phyloP scores from a whole-genome alignment of 2,888 invertebrate genomes.

The Unio delphinus region DNA sequence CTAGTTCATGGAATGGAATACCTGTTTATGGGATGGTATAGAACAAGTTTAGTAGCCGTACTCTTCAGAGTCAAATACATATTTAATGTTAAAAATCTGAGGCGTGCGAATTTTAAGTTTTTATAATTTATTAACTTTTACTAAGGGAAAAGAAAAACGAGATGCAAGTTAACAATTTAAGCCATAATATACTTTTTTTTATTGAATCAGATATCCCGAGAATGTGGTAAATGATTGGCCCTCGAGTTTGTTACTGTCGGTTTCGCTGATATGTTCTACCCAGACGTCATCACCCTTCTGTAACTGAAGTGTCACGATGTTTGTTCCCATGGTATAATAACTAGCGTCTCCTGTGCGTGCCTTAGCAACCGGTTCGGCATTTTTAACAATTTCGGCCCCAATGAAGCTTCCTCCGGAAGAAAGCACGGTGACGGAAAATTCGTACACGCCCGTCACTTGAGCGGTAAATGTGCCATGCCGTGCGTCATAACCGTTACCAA shows the following conservation, averaged over 20 bases:
- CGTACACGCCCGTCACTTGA: conserved; percentile 26
- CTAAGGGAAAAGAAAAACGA: no score
- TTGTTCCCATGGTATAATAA: conserved; percentile 37
- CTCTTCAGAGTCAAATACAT: no score
- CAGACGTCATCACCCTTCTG: conserved; percentile 29
- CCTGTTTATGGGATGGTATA: no score
- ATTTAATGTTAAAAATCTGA: no score
- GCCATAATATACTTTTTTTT: no score
- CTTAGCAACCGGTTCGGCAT: conserved; percentile 15
- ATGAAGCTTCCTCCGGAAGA: conserved; percentile 12
- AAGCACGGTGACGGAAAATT: conserved; percentile 24
- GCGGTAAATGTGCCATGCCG: conserved; percentile 32
- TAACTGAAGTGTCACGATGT: conserved; percentile 21
- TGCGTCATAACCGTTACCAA: conserved; percentile 26
- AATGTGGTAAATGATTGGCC: conserved; percentile 29
- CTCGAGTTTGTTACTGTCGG: conserved; percentile 24
- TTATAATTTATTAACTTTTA: no score
- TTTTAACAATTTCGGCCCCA: conserved; percentile 25
- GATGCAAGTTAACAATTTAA: no score
- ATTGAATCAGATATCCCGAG: conserved; percentile 27
- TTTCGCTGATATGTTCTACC: conserved; percentile 21
- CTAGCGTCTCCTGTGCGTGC: conserved; percentile 18
- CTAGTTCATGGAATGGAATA: no score
- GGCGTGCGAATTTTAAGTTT: no score
- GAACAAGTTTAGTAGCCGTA: no score